Evolutionary conservation across 2,797 vertebrate genomes (phyloP), one percentile per base, ranked within the genome.

Genomic region (Neostethus bicornis): DNA sequence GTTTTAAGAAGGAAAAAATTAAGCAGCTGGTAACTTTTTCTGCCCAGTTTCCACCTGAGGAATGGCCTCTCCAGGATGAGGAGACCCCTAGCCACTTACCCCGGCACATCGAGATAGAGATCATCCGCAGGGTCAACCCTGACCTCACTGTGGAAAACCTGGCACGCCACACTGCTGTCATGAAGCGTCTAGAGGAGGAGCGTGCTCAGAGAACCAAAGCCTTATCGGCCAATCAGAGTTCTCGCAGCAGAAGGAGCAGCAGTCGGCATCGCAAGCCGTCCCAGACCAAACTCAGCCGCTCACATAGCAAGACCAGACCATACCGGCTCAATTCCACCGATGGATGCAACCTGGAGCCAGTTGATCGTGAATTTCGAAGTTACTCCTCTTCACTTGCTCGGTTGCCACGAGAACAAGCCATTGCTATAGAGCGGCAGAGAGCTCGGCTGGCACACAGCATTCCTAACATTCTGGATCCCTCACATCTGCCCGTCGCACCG

Each of bases 151-250:
- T 99, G 76, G 96, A 99, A 85, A 99, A 99, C 47, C 93, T 99
- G 58, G 95, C 96, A 70, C 87, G 96, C 57, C 97, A 99, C 87
- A 99, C 97, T 9, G 96, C 96, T 3, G 94, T 99, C 44, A 98
- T 99, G 97, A 98, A 99, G 80, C 94, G 97, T 35, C 93, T 99
- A 34, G 96, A 98, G 87, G 96, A 98, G 83, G 96, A 99, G 81
- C 96, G 97, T 42, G 95, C 94, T 6, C 96, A 98, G 44, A 89
- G 96, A 51, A 98, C 92, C 83, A 98, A 97, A 90, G 92, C 95
- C 2, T 96, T 95, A 3, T 97, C 96, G 0, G 95, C 94, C 73
- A 95, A 97, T 77, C 96, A 96, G 68, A 97, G 96, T 1, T 95
- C 94, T 7, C 90, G 97, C 47, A 97, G 96, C 72, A 94, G 96